Conservation (phyloP, 1,140 invertebrate genomes). For the Plutomurus gul region DNA sequence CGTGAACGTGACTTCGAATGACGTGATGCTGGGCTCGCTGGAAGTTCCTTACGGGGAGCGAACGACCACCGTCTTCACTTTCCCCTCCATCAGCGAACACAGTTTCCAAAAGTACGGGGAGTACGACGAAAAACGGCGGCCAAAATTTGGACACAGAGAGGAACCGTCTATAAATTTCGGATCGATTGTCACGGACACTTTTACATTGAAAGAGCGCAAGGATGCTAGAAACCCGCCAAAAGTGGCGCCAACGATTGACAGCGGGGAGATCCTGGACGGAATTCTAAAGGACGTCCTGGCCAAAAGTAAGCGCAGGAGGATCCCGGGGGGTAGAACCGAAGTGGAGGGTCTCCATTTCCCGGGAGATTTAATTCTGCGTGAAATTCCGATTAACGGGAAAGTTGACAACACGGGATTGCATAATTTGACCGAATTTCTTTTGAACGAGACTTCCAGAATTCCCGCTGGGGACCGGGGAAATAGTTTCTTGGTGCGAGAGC, state of each 20-base stretch:
- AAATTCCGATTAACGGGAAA: not conserved
- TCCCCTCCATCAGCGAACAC: not conserved
- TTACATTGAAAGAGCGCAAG: not conserved
- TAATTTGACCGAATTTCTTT: not conserved
- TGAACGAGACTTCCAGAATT: not conserved
- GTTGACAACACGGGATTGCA: not conserved
- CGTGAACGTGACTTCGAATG: not conserved
- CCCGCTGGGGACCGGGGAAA: not conserved
- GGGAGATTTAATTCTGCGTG: not conserved
- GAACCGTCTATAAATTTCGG: not conserved
- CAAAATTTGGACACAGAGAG: not conserved
- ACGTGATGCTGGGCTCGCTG: not conserved
- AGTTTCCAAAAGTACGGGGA: not conserved
- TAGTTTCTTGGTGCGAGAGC: not conserved
- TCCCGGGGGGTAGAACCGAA: not conserved
- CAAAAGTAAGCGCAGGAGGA: not conserved
- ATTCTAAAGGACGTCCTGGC: not conserved
- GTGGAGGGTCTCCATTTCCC: not conserved
- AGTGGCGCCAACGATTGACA: too few species aligned
- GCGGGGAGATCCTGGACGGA: not conserved
- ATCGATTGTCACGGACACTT: not conserved
- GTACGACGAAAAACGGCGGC: too few species aligned
- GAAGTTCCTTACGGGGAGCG: not conserved
- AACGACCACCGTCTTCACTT: not conserved
- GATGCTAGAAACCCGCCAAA: not conserved